These are phyloP conservation scores for Trachelipus rathkii DNA, from an alignment of 1,140 invertebrate species.

Conservation along the genomic window DNA sequence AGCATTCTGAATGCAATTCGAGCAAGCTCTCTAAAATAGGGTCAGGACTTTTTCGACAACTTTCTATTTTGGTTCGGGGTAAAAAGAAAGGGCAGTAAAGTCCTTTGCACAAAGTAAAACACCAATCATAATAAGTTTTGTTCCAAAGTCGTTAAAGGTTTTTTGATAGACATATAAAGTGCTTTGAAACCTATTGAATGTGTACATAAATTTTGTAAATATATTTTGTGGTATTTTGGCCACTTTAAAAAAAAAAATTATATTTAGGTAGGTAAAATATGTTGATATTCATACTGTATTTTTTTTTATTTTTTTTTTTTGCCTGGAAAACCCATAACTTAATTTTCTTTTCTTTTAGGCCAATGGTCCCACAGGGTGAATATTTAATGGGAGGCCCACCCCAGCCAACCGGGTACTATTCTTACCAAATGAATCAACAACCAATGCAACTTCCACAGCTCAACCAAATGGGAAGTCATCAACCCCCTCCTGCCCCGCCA, in stretches of 20 bases:
- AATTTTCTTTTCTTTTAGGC: conserved; percentile 17
- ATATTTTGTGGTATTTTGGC: too few relatives aligned
- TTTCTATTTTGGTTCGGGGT: conserved; percentile 34
- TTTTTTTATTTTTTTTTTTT: conserved; percentile 1
- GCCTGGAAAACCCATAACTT: neutral
- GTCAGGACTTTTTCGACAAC: conserved; percentile 36
- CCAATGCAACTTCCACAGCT: conserved; percentile 22
- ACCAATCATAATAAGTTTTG: too few relatives aligned
- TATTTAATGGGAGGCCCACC: conserved; percentile 35
- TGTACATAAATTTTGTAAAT: too few relatives aligned
- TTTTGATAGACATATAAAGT: too few relatives aligned
- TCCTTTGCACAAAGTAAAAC: too few relatives aligned
- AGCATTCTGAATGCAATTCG: too few relatives aligned
- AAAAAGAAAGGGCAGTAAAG: conserved; percentile 19
- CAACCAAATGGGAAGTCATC: conserved; percentile 14
- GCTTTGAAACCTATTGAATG: too few relatives aligned
- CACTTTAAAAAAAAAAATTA: too few relatives aligned
- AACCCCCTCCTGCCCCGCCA: neutral
- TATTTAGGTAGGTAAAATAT: too few relatives aligned
- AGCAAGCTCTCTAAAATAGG: conserved; percentile 4
- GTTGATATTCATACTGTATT: neutral
- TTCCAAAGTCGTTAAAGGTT: too few relatives aligned
- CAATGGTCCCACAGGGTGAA: conserved; percentile 38
- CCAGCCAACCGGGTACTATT: conserved; percentile 23
- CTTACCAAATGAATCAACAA: conserved; percentile 35